Percentiles rank a stretch among this genome's conserved stretches.
phyloP scores from a whole-genome alignment of 2,797 vertebrate species.

The Pseudocheirus occidentalis region DNA sequence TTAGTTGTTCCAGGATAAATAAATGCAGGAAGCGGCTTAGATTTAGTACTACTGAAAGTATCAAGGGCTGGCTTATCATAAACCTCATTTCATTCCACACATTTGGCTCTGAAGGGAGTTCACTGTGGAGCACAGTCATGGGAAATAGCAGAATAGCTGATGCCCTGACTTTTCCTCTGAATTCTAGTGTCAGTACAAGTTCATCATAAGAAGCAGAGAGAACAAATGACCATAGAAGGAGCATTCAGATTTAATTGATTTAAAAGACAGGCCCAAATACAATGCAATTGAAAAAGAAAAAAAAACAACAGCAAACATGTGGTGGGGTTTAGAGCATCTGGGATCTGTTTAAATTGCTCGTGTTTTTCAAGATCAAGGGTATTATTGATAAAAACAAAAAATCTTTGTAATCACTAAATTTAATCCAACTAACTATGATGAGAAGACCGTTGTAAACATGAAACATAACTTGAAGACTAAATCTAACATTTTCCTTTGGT shows the following conservation, averaged over 20 bases:
- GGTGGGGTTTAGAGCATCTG: slow-evolving; percentile 84
- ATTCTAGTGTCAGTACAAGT: slow-evolving; percentile 42
- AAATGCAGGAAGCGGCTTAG: slow-evolving; percentile 30
- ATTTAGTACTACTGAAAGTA: slow-evolving; percentile 7
- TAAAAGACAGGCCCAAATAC: slow-evolving; percentile 82
- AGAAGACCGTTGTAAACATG: slow-evolving; percentile 79
- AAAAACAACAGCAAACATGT: slow-evolving; percentile 82
- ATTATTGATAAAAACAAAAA: slow-evolving; percentile 84
- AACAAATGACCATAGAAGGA: slow-evolving; percentile 79
- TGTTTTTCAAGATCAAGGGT: slow-evolving; percentile 86
- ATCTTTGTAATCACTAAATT: slow-evolving; percentile 85
- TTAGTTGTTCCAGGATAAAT: slow-evolving; percentile 23
- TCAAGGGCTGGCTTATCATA: background rate
- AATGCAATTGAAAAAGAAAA: slow-evolving; percentile 76
- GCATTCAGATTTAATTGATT: slow-evolving; percentile 83
- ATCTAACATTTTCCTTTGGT: slow-evolving; percentile 70
- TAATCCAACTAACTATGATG: slow-evolving; percentile 83
- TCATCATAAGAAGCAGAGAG: slow-evolving; percentile 69
- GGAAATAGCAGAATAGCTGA: slow-evolving; percentile 27
- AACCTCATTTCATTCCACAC: background rate
- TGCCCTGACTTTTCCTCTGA: slow-evolving; percentile 44
- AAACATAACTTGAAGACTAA: slow-evolving; percentile 79
- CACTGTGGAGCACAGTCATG: background rate
- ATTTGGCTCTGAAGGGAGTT: background rate
- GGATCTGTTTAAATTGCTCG: slow-evolving; percentile 84